Base-by-base conservation (phyloP, 2,888 invertebrate species). In the Polydrusus pterygomalis region DNA sequence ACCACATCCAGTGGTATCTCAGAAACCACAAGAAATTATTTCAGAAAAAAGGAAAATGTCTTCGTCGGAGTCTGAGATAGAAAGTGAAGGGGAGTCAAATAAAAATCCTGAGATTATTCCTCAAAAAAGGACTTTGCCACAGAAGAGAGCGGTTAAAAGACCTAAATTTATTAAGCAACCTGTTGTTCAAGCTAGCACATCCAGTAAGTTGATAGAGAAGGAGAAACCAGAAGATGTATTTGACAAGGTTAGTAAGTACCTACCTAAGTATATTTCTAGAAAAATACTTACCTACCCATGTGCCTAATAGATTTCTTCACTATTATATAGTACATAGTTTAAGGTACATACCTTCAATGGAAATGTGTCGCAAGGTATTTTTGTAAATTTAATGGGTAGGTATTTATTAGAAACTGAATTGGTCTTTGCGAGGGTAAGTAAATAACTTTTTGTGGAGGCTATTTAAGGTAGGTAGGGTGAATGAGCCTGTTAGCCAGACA, bases 1-100 rank as follows among this genome's bases (percentile, higher is more conserved):
- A 10, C 60, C 45, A 20, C 51, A 49, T n/a, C 56, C 63, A 38
- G 45, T 49, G n/a, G 25, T 51, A 18, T 70, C 58, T 86, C 80
- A 87, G 87, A 79, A 83, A 75, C 77, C 63, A 64, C 69, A 60
- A 62, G 74, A 78, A 56, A 80, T 62, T 60, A 11, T 47, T 45
- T 64, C 49, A n/a, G 72, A 72, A 71, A 65, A 68, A 30, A 54
- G 72, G 13, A 74, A 74, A 58, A 30, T 17, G 30, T 78, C 78
- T 45, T 83, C 85, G 2, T 86, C 86, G 49, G 93, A 93, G 85
- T 93, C 92, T 9, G 93, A 93, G 86, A 85, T 93, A 58, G 93
- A 93, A 85, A 92, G 91, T 82, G 92, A 92, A 70, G 91, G 90
- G 70, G 84, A 82, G 72, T 79, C 81, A 74, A 80, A 83, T 45